Evolutionary conservation across 2,113 vertebrate species (phyloP).

Genomic region (Ceuthmochares aereus): DNA sequence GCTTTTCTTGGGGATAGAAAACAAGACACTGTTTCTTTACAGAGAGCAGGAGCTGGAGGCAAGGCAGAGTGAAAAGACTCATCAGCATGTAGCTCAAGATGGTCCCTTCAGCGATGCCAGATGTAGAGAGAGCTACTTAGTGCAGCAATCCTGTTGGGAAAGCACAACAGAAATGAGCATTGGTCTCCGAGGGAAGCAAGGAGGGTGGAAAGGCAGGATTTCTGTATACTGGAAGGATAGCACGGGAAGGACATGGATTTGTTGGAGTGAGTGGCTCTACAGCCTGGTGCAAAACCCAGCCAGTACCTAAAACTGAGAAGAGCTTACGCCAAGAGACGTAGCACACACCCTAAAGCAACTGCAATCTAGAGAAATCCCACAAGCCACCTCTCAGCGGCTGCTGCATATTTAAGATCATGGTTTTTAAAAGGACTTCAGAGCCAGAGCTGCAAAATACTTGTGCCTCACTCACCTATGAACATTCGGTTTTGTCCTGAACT

Average conservation of each 20-base stretch:
- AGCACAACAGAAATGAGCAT: neutral
- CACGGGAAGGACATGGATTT: no score
- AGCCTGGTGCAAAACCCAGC: neutral
- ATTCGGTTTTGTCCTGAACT: neutral
- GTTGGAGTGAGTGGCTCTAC: neutral
- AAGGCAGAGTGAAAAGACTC: neutral
- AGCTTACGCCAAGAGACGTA: neutral
- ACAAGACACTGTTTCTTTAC: neutral
- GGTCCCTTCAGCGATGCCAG: neutral
- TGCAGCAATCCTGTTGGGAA: neutral
- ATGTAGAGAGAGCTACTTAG: neutral
- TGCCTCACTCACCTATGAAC: neutral
- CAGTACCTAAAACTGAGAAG: neutral
- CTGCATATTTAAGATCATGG: neutral
- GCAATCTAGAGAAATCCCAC: neutral
- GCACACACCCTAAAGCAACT: neutral
- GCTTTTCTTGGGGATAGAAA: neutral
- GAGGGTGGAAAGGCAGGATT: neutral
- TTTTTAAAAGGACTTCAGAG: neutral
- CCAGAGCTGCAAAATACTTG: neutral
- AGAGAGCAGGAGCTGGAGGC: neutral
- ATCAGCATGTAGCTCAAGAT: neutral
- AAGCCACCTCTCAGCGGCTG: conserved; percentile 12
- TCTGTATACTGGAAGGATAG: no score
- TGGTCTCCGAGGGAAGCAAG: neutral